These are phyloP conservation scores for Notechis scutatus DNA, from an alignment of 2,113 vertebrate genomes.

Conservation along the genomic window DNA sequence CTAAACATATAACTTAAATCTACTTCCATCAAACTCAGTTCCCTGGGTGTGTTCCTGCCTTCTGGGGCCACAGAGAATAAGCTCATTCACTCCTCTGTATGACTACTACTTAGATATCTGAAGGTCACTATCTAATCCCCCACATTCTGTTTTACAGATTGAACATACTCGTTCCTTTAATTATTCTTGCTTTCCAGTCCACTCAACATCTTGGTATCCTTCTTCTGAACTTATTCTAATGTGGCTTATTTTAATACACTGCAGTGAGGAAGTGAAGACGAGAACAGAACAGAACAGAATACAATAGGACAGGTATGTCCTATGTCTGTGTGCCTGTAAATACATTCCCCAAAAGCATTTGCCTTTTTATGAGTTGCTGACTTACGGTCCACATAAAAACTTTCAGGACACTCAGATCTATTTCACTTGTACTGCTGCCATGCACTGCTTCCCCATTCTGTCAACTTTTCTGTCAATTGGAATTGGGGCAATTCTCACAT, in stretches of 20 bases:
- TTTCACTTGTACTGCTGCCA: neutral
- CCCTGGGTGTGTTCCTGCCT: neutral
- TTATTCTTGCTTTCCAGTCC: neutral
- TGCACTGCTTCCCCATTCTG: neutral
- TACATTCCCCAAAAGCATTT: neutral
- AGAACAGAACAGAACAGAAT: neutral
- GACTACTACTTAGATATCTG: neutral
- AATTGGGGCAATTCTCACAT: neutral
- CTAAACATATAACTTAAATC: neutral
- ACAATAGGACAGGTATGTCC: neutral
- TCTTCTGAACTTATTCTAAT: neutral
- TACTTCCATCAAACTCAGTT: neutral
- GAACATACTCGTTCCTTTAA: neutral
- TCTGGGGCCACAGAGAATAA: neutral
- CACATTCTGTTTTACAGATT: neutral
- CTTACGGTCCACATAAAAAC: neutral
- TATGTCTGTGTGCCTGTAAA: neutral
- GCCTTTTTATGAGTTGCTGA: neutral
- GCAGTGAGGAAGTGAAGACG: neutral
- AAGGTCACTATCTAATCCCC: neutral
- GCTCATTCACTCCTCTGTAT: neutral
- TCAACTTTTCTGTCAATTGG: neutral
- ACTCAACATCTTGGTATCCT: neutral
- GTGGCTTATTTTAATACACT: neutral
- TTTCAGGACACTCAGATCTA: neutral